Evolutionary conservation across 2,888 invertebrate species (phyloP).

Genomic region (Mechanitis messenoides): DNA sequence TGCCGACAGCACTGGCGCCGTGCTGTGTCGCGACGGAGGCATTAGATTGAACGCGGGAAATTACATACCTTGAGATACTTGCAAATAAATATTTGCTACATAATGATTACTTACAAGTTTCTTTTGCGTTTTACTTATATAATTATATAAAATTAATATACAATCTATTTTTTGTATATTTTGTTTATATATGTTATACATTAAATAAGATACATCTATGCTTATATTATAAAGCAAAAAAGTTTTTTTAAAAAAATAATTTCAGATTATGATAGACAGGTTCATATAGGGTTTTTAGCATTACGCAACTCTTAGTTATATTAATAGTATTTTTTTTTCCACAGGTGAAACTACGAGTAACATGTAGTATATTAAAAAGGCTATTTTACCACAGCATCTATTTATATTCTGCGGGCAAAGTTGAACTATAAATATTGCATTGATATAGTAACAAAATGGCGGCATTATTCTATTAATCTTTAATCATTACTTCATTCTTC

Average conservation of each 20-base stretch:
- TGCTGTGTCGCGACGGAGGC: conserved; percentile 64
- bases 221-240: too few relatives aligned
- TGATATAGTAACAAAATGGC: conserved; percentile 13
- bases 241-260: too few relatives aligned
- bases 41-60: conserved; percentile 66
- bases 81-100: conserved; percentile 59
- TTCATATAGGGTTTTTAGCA: too few relatives aligned
- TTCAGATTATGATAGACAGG: too few relatives aligned
- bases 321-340: too few relatives aligned
- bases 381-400: neutral
- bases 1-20: conserved; percentile 66
- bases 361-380: neutral
- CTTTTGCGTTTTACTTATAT: conserved; percentile 10
- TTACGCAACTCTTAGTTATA: too few relatives aligned
- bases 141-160: too few relatives aligned
- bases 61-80: conserved; percentile 64
- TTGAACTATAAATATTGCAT: conserved; percentile 7
- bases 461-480: conserved; percentile 14
- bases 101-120: conserved; percentile 45
- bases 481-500: conserved; percentile 21
- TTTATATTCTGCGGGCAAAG: conserved; percentile 2
- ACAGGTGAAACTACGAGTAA: neutral
- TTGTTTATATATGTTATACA: too few relatives aligned
- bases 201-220: too few relatives aligned
- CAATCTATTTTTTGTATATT: too few relatives aligned